These are phyloP conservation scores for Gymnobelideus leadbeateri DNA, from an alignment of 2,113 vertebrate species.

Conservation along the genomic window DNA sequence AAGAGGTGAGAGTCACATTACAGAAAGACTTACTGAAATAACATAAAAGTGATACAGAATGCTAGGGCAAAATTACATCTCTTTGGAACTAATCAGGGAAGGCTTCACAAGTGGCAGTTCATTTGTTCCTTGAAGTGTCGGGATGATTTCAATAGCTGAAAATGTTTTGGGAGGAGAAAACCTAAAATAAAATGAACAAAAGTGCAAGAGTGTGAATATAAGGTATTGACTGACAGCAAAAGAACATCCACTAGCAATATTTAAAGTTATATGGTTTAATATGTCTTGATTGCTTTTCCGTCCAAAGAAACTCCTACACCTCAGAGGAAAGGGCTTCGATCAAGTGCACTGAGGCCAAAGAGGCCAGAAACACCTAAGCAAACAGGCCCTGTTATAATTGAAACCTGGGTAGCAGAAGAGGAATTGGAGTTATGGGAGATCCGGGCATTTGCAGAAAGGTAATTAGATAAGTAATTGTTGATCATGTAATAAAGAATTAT, in stretches of 20 bases:
- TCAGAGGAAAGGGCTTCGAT: conserved; percentile 94
- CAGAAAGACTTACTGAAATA: not conserved
- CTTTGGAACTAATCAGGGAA: not conserved
- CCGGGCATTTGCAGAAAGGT: conserved; percentile 99
- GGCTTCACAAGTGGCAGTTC: not conserved
- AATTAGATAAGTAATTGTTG: conserved; percentile 57
- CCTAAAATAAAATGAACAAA: not conserved
- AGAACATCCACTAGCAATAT: not conserved
- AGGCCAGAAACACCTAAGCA: conserved; percentile 97
- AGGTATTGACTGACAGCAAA: not conserved
- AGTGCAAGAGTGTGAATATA: not conserved
- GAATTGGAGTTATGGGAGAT: conserved; percentile 99
- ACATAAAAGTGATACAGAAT: not conserved
- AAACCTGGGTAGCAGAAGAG: conserved; percentile 98
- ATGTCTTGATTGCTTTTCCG: conserved; percentile 72
- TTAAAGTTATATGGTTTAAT: conserved; percentile 61
- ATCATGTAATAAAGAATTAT: not conserved
- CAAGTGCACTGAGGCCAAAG: conserved; percentile 96
- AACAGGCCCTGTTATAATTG: conserved; percentile 97
- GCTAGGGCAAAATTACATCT: not conserved
- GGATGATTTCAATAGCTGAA: not conserved
- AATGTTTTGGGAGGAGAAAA: not conserved
- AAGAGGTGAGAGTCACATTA: not conserved
- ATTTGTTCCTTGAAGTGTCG: not conserved
- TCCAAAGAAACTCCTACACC: conserved; percentile 96